Conservation (phyloP, 2,888 invertebrate genomes). For the Sepiola atlantica region DNA sequence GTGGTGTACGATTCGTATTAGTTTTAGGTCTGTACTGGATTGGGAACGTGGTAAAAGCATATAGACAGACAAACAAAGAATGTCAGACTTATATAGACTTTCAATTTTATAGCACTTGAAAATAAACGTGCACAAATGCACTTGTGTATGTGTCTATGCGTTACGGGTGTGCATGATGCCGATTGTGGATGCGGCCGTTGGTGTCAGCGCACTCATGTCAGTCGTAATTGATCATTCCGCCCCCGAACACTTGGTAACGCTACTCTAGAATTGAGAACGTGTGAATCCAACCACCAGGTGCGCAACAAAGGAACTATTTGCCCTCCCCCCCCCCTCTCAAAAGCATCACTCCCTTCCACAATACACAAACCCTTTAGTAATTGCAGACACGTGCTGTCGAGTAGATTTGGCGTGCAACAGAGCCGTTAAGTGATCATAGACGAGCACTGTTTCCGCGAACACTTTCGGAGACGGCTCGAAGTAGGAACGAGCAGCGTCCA, state of each 20-base stretch:
- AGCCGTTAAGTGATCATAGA: background rate
- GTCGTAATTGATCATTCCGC: background rate
- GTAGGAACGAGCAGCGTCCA: background rate
- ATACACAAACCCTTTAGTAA: background rate
- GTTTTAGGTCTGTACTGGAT: no score
- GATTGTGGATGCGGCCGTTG: background rate
- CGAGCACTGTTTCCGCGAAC: background rate
- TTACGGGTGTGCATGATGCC: background rate
- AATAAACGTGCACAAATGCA: background rate
- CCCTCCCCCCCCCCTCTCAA: background rate
- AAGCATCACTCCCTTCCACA: background rate
- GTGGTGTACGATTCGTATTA: no score
- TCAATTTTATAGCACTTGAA: no score
- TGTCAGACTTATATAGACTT: no score
- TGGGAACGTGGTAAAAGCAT: no score
- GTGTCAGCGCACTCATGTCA: background rate
- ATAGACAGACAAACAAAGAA: no score
- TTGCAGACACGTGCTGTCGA: slow-evolving; percentile 8
- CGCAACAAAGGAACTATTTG: background rate
- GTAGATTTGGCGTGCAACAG: background rate
- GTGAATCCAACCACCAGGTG: slow-evolving; percentile 13
- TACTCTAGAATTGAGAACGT: slow-evolving; percentile 21
- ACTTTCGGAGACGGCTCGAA: background rate
- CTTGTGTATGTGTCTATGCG: background rate
- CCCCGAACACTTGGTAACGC: slow-evolving; percentile 23